Conservation (phyloP, 2,888 invertebrate genomes). For the Cataglyphis rosenhaueri region DNA sequence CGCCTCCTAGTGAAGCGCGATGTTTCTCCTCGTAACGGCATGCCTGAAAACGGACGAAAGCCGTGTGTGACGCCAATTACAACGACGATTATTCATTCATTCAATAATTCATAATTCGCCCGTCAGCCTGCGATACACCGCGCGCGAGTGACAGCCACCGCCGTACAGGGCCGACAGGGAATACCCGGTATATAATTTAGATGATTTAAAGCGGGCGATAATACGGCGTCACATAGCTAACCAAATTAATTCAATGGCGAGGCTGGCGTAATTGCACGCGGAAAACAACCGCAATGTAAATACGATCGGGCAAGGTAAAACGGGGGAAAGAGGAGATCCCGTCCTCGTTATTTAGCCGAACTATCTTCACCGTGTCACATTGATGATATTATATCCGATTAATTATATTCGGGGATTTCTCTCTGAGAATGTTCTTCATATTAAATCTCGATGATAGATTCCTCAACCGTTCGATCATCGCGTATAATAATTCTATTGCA, state of each 20-base stretch:
- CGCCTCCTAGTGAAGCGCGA: not conserved
- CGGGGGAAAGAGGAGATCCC: not conserved
- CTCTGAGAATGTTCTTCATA: not conserved
- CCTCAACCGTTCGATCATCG: not conserved
- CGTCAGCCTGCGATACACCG: conserved; percentile 27
- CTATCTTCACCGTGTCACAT: not conserved
- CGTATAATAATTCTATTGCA: not conserved
- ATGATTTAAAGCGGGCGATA: conserved; percentile 51
- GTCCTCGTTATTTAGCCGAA: conserved; percentile 33
- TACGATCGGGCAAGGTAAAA: conserved; percentile 30
- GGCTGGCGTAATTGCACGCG: conserved; percentile 31
- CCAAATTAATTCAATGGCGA: conserved; percentile 49
- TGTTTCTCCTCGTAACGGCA: conserved; percentile 14
- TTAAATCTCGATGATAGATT: not conserved
- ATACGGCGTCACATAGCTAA: conserved; percentile 37
- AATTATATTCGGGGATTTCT: not conserved
- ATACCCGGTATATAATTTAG: conserved; percentile 42
- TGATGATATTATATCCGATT: not conserved
- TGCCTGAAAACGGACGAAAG: conserved; percentile 5
- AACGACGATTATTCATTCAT: conserved; percentile 46
- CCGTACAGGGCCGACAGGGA: conserved; percentile 8
- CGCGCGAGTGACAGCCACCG: conserved; percentile 32
- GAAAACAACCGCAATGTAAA: conserved; percentile 35
- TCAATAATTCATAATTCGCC: conserved; percentile 55
- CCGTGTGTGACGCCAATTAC: conserved; percentile 7